Base-by-base conservation (phyloP, 2,797 vertebrate species). In the Gymnothorax reevesii region DNA sequence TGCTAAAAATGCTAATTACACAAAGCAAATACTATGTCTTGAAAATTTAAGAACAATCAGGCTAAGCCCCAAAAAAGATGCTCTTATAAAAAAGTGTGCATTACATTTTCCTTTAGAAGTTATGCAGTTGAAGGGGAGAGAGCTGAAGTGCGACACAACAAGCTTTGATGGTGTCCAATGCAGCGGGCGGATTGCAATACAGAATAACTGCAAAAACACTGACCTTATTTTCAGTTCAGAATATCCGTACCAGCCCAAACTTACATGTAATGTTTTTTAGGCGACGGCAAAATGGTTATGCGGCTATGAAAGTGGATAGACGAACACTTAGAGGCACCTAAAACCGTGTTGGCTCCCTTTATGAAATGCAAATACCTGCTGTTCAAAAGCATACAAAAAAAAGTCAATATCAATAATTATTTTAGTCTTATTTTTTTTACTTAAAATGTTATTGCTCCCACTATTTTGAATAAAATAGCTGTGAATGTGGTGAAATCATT, bases 51-150 rank as follows among this genome's bases (percentile, higher is more conserved):
- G 33, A 42, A 42, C 33, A 42, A 42, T 42, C 33, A 42, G 33
- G 33, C 33, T 42, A 1, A 42, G 33, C 33, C 33, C 2, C 33
- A 42, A 42, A 42, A 42, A 1, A 42, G 33, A 42, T 42, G 33
- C 2, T 42, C 33, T 42, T 42, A 42, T 42, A 42, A 42, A 42
- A 42, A 42, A 42, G 33, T 42, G 33, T 42, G 33, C 2, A 42
- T 42, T 42, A 17, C 59, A 75, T 75, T 82, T 82, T 59, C 42
- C 75, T 59, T 85, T 20, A 52, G 57, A 82, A 57, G 62, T 25
- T 54, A 73, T 52, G 83, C 59, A 22, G 83, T 7, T 20, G 25
- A 17, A 80, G 59, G 62, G 57, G 55, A 79, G 49, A 64, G 7
- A 25, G 83, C 49, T 1, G n/a, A 55, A 52, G 59, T 55, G 20